phyloP scores from a whole-genome alignment of 23 tunicate genomes.

The Ascidia mentula region DNA sequence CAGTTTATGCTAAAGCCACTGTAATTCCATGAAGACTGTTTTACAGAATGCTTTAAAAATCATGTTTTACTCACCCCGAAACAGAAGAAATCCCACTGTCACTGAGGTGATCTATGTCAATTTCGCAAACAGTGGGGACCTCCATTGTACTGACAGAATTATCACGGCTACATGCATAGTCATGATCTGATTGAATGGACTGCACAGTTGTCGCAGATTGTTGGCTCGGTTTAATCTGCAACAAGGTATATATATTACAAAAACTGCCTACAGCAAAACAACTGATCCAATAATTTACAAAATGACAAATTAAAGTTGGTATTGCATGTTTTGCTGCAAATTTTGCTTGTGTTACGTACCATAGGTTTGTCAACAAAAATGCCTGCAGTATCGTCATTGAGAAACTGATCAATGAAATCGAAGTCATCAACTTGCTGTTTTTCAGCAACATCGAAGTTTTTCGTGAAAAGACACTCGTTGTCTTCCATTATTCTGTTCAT shows the following conservation, averaged over 20 bases:
- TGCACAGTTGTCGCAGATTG: neutral
- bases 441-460: neutral
- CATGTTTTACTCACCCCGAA: constrained; percentile 33
- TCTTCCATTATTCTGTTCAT: neutral
- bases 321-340: too few relatives aligned
- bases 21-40: too few relatives aligned
- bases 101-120: constrained; percentile 25
- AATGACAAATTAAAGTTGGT: neutral
- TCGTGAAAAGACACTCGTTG: neutral
- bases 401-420: neutral
- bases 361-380: neutral
- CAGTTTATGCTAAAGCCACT: too few relatives aligned
- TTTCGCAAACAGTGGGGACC: neutral
- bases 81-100: constrained; percentile 76
- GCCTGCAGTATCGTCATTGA: neutral
- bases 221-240: neutral
- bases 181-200: neutral
- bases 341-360: neutral
- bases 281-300: neutral
- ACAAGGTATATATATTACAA: too few relatives aligned
- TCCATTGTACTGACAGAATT: neutral
- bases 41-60: too few relatives aligned
- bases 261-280: neutral
- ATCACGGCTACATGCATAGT: neutral
- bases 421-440: neutral